These are phyloP conservation scores for Melanotaenia pygmaea DNA, from an alignment of 2,797 vertebrate species.

Conservation along the genomic window DNA sequence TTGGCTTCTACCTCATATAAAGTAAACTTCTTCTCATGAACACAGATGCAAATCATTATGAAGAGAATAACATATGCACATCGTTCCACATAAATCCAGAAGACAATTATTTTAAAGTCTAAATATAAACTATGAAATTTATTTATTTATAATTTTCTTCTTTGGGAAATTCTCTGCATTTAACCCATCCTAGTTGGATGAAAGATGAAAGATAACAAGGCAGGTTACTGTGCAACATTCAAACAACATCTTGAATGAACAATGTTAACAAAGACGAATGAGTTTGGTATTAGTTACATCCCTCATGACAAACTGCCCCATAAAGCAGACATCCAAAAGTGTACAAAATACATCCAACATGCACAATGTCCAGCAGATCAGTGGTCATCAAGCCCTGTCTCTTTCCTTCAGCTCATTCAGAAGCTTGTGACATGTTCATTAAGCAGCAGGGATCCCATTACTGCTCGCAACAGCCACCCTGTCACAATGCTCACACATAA, in stretches of 20 bases:
- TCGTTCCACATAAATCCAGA: not conserved
- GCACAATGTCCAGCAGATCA: conserved; percentile 33
- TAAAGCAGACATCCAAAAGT: conserved; percentile 1
- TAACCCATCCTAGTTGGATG: too few species aligned
- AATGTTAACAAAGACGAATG: conserved; percentile 11
- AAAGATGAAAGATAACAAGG: not conserved
- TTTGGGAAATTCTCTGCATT: too few species aligned
- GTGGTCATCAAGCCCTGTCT: conserved; percentile 69
- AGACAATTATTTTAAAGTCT: conserved; percentile 2
- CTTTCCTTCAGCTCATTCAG: conserved; percentile 69
- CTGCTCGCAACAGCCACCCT: conserved; percentile 74
- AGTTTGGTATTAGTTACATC: conserved; percentile 1
- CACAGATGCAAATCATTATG: conserved; percentile 1
- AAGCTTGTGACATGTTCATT: conserved; percentile 83
- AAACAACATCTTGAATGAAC: conserved; percentile 25
- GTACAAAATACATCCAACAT: conserved; percentile 31
- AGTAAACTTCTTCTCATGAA: conserved; percentile 1
- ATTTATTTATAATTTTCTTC: too few species aligned
- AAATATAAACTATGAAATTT: conserved; percentile 3
- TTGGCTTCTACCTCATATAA: not conserved
- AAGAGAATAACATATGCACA: conserved; percentile 1
- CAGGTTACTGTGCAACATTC: conserved; percentile 7
- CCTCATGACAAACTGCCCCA: not conserved
- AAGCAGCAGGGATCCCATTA: conserved; percentile 81
- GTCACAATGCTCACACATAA: conserved; percentile 81